phyloP scores from a whole-genome alignment of 2,888 invertebrate genomes.

The Euplexia lucipara region DNA sequence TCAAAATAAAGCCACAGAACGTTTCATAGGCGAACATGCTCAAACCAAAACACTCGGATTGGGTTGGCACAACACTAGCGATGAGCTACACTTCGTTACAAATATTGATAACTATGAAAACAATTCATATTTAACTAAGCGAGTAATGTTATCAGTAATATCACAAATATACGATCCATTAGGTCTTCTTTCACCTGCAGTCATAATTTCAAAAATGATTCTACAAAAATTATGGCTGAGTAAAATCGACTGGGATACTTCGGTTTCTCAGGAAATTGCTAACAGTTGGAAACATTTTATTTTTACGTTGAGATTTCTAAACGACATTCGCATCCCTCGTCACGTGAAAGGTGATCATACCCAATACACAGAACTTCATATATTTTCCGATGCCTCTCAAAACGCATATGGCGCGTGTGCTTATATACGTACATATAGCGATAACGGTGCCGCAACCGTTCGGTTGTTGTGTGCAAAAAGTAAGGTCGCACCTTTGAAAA shows the following conservation, averaged over 20 bases:
- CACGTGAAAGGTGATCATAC: background rate
- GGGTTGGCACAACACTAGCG: conserved; percentile 30
- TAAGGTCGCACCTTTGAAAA: no score
- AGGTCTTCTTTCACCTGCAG: conserved; percentile 18
- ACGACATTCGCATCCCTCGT: conserved; percentile 3
- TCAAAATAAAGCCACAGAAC: background rate
- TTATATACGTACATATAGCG: conserved; percentile 40
- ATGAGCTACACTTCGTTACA: conserved; percentile 35
- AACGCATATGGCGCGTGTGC: no score
- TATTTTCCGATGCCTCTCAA: conserved; percentile 59
- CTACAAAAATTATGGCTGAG: conserved; percentile 22
- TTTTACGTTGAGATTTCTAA: background rate
- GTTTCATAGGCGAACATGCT: conserved; percentile 18
- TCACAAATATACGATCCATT: conserved; percentile 30
- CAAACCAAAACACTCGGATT: conserved; percentile 40
- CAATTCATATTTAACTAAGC: conserved; percentile 23
- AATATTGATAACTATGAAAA: conserved; percentile 9
- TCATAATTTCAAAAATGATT: conserved; percentile 16
- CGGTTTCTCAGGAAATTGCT: background rate
- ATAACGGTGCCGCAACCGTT: conserved; percentile 14
- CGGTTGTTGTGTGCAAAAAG: no score
- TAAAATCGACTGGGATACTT: conserved; percentile 15
- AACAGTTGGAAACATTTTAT: background rate
- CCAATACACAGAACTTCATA: conserved; percentile 20
- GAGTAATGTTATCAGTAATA: conserved; percentile 39